These are phyloP conservation scores for Gambusia yucatana DNA, from an alignment of 2,797 vertebrate genomes.

Conservation along the genomic window DNA sequence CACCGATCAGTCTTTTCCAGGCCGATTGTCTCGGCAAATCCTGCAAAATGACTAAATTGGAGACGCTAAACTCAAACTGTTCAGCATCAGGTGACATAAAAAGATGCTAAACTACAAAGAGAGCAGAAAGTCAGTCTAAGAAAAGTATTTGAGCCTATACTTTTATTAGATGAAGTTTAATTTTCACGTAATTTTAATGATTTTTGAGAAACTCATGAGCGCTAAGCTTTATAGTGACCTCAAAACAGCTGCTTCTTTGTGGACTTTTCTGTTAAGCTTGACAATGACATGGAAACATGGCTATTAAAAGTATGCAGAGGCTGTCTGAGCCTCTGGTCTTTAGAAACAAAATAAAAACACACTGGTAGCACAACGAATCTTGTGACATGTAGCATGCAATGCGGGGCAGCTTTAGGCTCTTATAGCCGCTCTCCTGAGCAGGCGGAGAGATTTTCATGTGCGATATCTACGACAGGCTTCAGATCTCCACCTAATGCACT, in stretches of 20 bases:
- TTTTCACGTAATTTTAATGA: neutral
- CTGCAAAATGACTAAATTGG: neutral
- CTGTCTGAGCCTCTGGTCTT: conserved; percentile 64
- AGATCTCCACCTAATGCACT: conserved; percentile 21
- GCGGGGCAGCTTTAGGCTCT: conserved; percentile 65
- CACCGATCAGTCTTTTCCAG: neutral
- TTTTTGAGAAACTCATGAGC: neutral
- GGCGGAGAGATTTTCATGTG: conserved; percentile 3
- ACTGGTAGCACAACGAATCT: conserved; percentile 55
- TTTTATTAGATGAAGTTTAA: neutral
- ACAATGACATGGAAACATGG: conserved; percentile 12
- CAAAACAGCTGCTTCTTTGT: neutral
- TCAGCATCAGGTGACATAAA: too few relatives aligned
- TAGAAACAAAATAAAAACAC: conserved; percentile 71
- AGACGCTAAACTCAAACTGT: neutral
- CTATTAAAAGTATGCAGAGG: conserved; percentile 40
- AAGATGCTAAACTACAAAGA: neutral
- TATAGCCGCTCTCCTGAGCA: conserved; percentile 35
- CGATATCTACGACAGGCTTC: conserved; percentile 16
- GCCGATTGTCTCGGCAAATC: neutral
- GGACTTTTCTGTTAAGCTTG: conserved; percentile 1
- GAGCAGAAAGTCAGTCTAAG: neutral
- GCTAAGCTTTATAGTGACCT: neutral
- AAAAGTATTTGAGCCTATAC: neutral
- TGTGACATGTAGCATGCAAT: conserved; percentile 73